Evolutionary conservation across 2,797 vertebrate genomes (phyloP).

Genomic region (Argentina silus): DNA sequence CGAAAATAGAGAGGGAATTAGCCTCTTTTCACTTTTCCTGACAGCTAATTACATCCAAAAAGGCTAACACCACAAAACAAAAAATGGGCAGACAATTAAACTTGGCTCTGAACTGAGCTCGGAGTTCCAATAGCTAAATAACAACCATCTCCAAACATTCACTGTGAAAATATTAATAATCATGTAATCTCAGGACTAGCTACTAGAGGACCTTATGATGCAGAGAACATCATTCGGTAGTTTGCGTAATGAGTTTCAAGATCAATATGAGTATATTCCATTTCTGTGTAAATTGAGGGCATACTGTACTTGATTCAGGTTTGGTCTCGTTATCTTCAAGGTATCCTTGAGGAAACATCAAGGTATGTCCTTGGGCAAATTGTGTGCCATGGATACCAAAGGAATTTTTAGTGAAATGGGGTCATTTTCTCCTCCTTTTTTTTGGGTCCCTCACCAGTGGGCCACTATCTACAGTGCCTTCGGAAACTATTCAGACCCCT

Average conservation of each 20-base stretch:
- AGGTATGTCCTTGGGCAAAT: conserved; percentile 34
- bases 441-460: conserved; percentile 46
- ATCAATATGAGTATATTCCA: conserved; percentile 53
- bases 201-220: conserved; percentile 13
- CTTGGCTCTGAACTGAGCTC: conserved; percentile 45
- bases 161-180: conserved; percentile 26
- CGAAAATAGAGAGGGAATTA: conserved; percentile 72
- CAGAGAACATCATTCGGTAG: conserved; percentile 38
- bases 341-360: conserved; percentile 52
- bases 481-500: too few relatives aligned
- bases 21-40: conserved; percentile 67
- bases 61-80: conserved; percentile 69
- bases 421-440: conserved; percentile 19
- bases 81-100: conserved; percentile 62
- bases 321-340: conserved; percentile 37
- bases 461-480: conserved; percentile 52
- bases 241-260: conserved; percentile 30
- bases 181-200: conserved; percentile 31
- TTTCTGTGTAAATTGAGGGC: conserved; percentile 36
- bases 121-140: conserved; percentile 46
- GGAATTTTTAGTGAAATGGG: conserved; percentile 26
- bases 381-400: conserved; percentile 55
- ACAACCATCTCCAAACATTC: conserved; percentile 41
- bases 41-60: conserved; percentile 80
- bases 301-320: conserved; percentile 32